These are phyloP conservation scores for Synergus laeviventris DNA, from an alignment of 2,888 invertebrate species.

Conservation along the genomic window DNA sequence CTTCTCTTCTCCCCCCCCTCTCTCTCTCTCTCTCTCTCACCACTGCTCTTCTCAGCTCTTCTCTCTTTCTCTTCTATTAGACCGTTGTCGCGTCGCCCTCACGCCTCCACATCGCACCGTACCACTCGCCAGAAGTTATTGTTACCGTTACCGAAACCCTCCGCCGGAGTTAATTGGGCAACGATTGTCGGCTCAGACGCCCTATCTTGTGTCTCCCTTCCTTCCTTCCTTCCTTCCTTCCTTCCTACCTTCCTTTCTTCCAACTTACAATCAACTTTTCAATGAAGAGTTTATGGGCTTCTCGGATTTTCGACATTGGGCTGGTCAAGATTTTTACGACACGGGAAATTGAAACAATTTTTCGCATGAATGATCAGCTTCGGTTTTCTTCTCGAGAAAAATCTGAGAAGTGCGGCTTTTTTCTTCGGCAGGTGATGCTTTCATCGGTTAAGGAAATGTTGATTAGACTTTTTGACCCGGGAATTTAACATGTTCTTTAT, in stretches of 20 bases:
- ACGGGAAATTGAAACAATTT: not conserved
- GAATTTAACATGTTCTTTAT: no score
- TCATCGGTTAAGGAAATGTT: no score
- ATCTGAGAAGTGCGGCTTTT: no score
- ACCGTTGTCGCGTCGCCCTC: slow-evolving; percentile 58
- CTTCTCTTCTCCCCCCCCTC: not conserved
- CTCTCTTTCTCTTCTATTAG: slow-evolving; percentile 4
- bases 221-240: slow-evolving; percentile 42
- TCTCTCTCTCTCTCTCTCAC: slow-evolving; percentile 1
- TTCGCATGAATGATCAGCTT: no score
- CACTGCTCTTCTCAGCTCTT: not conserved
- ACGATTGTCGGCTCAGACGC: slow-evolving; percentile 62
- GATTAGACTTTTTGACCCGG: no score
- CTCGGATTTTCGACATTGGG: slow-evolving; percentile 47
- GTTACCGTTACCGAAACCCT: slow-evolving; percentile 68
- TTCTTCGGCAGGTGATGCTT: no score
- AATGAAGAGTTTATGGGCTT: slow-evolving; percentile 42
- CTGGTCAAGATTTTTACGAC: not conserved
- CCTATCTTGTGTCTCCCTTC: slow-evolving; percentile 42
- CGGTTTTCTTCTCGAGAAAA: no score
- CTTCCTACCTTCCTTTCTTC: no score
- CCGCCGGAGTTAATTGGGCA: slow-evolving; percentile 70
- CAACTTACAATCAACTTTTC: slow-evolving; percentile 7
- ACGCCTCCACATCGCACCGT: slow-evolving; percentile 48
- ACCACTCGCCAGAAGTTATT: slow-evolving; percentile 60